Conservation (phyloP, 2,797 vertebrate genomes). For the Epinephelus awoara region DNA sequence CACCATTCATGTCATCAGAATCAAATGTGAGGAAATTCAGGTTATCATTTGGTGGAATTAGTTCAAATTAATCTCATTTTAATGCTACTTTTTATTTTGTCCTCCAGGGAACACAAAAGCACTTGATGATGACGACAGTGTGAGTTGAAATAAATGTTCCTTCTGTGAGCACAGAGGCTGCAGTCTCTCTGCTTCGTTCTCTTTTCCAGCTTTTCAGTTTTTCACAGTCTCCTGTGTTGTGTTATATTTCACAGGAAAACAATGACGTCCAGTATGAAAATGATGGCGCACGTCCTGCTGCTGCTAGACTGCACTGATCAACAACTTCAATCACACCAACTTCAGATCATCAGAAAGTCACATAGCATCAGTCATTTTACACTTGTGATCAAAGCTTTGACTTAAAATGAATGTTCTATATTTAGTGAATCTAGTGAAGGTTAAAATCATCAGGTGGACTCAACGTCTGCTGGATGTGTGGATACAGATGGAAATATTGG, state of each 20-base stretch:
- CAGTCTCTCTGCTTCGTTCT: background rate
- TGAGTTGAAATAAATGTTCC: background rate
- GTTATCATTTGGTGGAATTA: background rate
- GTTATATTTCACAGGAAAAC: background rate
- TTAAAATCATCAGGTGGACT: too few relatives aligned
- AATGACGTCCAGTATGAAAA: constrained; percentile 7
- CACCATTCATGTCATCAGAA: constrained; percentile 10
- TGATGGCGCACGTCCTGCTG: background rate
- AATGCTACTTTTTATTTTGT: background rate
- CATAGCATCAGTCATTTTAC: background rate
- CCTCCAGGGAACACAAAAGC: background rate
- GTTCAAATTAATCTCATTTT: background rate
- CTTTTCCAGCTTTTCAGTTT: too few relatives aligned
- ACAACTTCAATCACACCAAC: background rate
- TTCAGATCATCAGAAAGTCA: background rate
- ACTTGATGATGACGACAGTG: background rate
- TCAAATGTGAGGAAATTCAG: constrained; percentile 12
- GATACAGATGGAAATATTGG: too few relatives aligned
- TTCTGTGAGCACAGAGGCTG: constrained; percentile 3
- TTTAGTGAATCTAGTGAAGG: background rate
- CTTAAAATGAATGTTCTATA: background rate
- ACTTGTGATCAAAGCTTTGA: background rate
- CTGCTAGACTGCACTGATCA: background rate
- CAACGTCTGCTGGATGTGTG: too few relatives aligned
- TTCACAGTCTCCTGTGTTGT: background rate